These are phyloP conservation scores for Drosophila siamana DNA, from an alignment of 2,888 invertebrate genomes.

Conservation along the genomic window DNA sequence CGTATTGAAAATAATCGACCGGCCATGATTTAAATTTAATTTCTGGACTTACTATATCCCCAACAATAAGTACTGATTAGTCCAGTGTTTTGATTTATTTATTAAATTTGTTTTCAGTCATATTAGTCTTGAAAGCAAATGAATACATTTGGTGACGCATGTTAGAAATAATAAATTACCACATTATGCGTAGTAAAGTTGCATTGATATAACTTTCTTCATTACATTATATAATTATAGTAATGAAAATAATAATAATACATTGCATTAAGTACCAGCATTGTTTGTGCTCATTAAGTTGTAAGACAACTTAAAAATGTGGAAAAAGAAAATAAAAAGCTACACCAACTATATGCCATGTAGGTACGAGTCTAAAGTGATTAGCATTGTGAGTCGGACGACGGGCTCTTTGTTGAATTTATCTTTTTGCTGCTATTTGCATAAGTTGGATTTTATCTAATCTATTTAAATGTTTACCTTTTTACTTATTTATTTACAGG, in stretches of 20 bases:
- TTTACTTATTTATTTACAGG: constrained; percentile 41
- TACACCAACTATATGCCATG: neutral
- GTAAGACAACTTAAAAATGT: neutral
- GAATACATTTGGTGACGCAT: neutral
- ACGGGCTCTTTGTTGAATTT: constrained; percentile 11
- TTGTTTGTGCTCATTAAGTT: neutral
- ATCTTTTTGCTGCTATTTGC: constrained; percentile 50
- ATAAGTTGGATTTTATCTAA: constrained; percentile 57
- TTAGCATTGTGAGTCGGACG: constrained; percentile 20
- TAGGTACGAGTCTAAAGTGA: neutral
- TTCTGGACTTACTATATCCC: neutral
- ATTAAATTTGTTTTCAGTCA: neutral
- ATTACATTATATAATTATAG: too few species aligned
- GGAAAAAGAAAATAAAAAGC: neutral
- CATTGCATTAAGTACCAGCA: neutral
- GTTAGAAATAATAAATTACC: neutral
- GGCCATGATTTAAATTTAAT: neutral
- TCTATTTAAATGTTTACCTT: constrained; percentile 45
- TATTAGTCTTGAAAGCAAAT: neutral
- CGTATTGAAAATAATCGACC: neutral
- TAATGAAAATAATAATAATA: neutral
- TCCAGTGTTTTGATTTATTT: neutral
- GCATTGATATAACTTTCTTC: too few species aligned
- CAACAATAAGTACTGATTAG: neutral
- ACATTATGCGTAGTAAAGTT: too few species aligned